Base-by-base conservation (phyloP, 2,113 vertebrate genomes). In the Leuciscus idus region DNA sequence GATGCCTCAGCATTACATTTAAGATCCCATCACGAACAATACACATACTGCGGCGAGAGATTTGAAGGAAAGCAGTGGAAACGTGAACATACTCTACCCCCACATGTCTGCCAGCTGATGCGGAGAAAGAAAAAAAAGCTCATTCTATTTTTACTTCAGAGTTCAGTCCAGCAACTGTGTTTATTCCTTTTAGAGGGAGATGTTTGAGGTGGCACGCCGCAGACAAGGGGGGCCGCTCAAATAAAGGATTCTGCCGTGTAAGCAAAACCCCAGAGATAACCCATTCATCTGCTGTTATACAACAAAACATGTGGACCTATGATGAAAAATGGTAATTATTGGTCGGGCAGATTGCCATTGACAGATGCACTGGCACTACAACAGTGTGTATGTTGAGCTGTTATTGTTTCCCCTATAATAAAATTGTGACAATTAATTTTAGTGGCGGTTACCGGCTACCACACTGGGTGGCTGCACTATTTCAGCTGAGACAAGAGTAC, bases 331-430 rank as follows among this genome's bases (percentile, higher is more conserved):
- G 72, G 57, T 64, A 61, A 83, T 79, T 70, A 62, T 72, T 30
- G 68, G 33, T 48, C 30, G 7, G 39, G 55, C 66, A 28, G 75
- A 33, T 26, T 46, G 84, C 77, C 57, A 26, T 62, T 36, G 72
- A 66, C 61, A 64, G 83, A 88, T 88, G 83, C 68, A 81, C 83
- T 80, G 76, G 66, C 77, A 66, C 76, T 59, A 74, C 39, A 15
- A 79, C 86, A 83, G 46, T 61, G 39, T 73, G 59, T n/a, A 75
- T 68, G 61, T 87, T 66, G 73, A 64, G 55, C 50, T 70, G 74
- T 68, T 87, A 57, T 72, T 80, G 75, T 87, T 79, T 84, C 26
- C 64, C 57, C 39, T 81, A 13, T 81, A 72, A 75, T 87, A 77
- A 76, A 68, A 77, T 64, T 17, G 9, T 66, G 74, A 76, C 72